These are phyloP conservation scores for Mustela nigripes DNA, from an alignment of 2,113 vertebrate species.

Conservation along the genomic window DNA sequence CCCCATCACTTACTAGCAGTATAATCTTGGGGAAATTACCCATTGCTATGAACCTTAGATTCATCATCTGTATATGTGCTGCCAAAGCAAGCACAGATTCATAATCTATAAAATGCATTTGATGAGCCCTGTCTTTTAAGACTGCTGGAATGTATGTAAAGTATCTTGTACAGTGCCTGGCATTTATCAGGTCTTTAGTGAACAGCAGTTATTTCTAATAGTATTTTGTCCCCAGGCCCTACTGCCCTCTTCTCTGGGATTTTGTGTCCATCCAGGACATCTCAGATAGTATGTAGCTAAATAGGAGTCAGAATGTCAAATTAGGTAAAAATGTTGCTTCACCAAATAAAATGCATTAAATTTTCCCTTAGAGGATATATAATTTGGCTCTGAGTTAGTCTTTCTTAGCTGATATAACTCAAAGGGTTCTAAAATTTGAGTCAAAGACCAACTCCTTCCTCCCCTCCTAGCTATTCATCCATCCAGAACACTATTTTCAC, in stretches of 20 bases:
- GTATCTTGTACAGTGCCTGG: background rate
- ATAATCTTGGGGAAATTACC: background rate
- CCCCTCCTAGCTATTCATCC: background rate
- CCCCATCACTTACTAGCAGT: background rate
- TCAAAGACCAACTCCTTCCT: background rate
- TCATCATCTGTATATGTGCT: background rate
- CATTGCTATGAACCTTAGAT: background rate
- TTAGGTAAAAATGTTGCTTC: background rate
- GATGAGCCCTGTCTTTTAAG: background rate
- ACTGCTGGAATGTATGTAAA: background rate
- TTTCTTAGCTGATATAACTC: background rate
- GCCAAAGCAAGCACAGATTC: background rate
- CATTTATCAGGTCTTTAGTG: background rate
- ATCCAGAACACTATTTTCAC: background rate
- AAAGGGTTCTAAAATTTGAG: background rate
- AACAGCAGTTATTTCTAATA: background rate
- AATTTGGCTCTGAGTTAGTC: background rate
- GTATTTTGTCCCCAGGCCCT: background rate
- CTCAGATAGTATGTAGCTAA: background rate
- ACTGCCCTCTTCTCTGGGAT: background rate
- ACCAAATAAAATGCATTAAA: background rate
- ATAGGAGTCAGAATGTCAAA: background rate
- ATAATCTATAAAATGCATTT: background rate
- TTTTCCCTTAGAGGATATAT: background rate
- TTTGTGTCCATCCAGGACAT: background rate